Evolutionary conservation across 2,113 vertebrate species (phyloP), one percentile per base, ranked within the genome.

Genomic region (Brevimyrus niger): DNA sequence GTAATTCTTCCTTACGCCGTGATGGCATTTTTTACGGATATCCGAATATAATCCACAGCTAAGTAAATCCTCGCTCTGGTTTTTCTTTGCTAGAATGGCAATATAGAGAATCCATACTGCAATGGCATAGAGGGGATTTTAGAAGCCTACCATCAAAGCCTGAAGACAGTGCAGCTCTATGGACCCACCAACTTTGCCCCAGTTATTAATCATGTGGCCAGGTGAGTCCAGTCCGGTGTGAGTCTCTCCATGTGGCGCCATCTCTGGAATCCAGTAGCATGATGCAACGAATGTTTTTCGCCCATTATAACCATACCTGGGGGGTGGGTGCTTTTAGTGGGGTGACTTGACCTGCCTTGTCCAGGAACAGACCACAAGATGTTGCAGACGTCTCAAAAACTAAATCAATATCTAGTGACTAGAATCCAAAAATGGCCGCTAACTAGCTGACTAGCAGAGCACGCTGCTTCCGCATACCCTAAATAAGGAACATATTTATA

Each of bases 151-250:
- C 98, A 99, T 94, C 96, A 95, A 94, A 98, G 98, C 93, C 95
- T 99, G 93, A 98, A 97, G 94, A 97, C 96, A 0, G 98, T 99
- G 46, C 98, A 99, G 94, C 97, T 99, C 80, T 99, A 99, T 0
- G 98, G 98, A 0, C 98, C 98, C 23, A 99, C 98, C 53, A 99
- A 99, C 94, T 99, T 99, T 0, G 97, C 98, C 10, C 98, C 98
- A 0, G 97, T 99, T 0, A 97, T 99, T 92, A 99, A 98, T 93
- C 97, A 98, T 0, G 98, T 99, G 51, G 98, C 98, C 90, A 97
- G 97, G 98, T 98, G 91, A 92, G 91, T 6, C 65, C 44, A 23
- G 87, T 42, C 86, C 8, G 27, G 13, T 27, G 15, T 47, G 38
- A 88, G 7, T 58, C 1, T 23, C 17, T 35, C 53, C 44, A 27